Base-by-base conservation (phyloP, 2,888 invertebrate species). In the Psylliodes chrysocephalus region DNA sequence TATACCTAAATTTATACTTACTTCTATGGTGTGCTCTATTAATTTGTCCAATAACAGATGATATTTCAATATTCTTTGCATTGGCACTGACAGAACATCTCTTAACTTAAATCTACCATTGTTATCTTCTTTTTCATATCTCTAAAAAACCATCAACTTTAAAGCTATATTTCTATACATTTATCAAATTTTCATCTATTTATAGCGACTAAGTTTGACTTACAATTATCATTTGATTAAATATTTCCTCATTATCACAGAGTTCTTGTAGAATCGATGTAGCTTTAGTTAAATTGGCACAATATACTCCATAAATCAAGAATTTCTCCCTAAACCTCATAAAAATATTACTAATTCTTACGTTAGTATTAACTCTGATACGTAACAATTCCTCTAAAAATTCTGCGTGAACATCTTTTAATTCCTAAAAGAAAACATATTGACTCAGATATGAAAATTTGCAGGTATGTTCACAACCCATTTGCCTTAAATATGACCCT, bases 61-160 rank as follows among this genome's bases (percentile, higher is more conserved):
- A 84, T 99, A 99, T 81, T 98, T 99, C 69, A 99, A 88, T 72
- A 99, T 93, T 79, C 99, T 87, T 84, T 99, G 99, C 95, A 99
- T 97, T 42, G 99, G 99, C 69, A 99, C 96, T 17, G 96, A 95
- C 47, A 99, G 85, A 70, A 99, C 92, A 82, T 99, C 99, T 51
- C 97, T 88, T 72, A 99, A 85, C 82, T 96, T 94, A 79, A 98
- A 96, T 79, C 95, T 92, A 10, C 96, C 96, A 75, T 96, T 94
- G 83, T 96, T 97, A 76, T 96, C 95, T 78, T 94, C 92, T 76
- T 92, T 90, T 82, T 98, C 96, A 81, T 95, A 95, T 84, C 91
- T 91, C 94, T 96, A 83, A 14, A 85, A 83, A 46, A 47, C 8
- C 46, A 40, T 46, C 12, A 6, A 5, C 19, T 44, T 12, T 33